Conservation (phyloP, 2,797 vertebrate species). For the Amphiprion clarkii region DNA sequence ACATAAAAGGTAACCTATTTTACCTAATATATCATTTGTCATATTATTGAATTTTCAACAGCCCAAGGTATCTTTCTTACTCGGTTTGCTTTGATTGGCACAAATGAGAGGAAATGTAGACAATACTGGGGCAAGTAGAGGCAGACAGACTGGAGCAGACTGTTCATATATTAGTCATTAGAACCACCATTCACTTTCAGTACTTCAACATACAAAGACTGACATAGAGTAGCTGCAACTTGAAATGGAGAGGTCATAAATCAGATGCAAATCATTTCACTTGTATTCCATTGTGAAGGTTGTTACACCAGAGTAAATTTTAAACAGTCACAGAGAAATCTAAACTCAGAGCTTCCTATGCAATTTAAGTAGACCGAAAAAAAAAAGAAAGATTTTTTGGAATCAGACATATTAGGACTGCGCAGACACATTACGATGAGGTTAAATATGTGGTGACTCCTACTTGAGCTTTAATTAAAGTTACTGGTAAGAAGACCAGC, state of each 20-base stretch:
- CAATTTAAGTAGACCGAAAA: not conserved
- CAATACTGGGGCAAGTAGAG: constrained; percentile 65
- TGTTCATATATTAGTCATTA: constrained; percentile 46
- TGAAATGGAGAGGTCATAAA: constrained; percentile 35
- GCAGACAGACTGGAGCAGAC: constrained; percentile 44
- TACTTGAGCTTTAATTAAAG: constrained; percentile 80
- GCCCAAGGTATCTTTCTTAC: constrained; percentile 46
- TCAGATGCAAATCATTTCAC: constrained; percentile 18
- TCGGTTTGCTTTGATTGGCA: constrained; percentile 68
- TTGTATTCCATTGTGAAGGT: not conserved
- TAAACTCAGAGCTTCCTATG: not conserved
- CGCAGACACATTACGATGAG: constrained; percentile 35
- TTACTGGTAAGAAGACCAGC: constrained; percentile 65
- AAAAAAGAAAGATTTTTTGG: constrained; percentile 17
- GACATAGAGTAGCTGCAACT: constrained; percentile 30
- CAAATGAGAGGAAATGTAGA: constrained; percentile 59
- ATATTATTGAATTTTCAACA: constrained; percentile 59
- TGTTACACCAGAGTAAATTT: not conserved
- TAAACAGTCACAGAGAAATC: constrained; percentile 11
- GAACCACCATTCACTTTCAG: constrained; percentile 44
- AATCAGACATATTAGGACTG: not conserved
- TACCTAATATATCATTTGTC: constrained; percentile 64
- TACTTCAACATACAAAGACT: constrained; percentile 27
- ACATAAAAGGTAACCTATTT: constrained; percentile 52
- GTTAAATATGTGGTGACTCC: constrained; percentile 62